Percentiles rank a stretch among this genome's conserved stretches.
Conservation (phyloP, 2,797 vertebrate genomes). For the Acanthurus leucopareius region DNA sequence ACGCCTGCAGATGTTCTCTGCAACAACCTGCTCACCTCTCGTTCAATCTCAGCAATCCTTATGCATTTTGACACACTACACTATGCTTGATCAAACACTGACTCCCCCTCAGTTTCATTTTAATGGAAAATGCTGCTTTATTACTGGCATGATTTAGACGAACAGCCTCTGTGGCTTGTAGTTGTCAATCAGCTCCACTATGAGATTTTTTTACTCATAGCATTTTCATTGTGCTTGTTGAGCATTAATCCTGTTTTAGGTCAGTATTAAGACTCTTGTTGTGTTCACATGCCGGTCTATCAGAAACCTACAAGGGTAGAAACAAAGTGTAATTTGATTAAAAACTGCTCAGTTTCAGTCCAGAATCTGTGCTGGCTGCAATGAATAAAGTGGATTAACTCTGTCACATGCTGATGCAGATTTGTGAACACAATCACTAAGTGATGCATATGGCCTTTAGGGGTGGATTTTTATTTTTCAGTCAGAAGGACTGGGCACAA, state of each 20-base stretch:
- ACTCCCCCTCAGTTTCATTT: slow-evolving; percentile 9
- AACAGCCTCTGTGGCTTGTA: slow-evolving; percentile 3
- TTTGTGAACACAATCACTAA: slow-evolving; percentile 82
- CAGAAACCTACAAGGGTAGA: no score
- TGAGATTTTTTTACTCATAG: slow-evolving; percentile 2
- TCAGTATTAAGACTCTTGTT: slow-evolving; percentile 14
- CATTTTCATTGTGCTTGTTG: neutral
- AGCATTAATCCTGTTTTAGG: slow-evolving; percentile 13
- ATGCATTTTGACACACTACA: slow-evolving; percentile 11
- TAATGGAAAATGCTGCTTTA: slow-evolving; percentile 32
- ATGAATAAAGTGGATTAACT: slow-evolving; percentile 85
- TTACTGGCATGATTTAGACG: slow-evolving; percentile 11
- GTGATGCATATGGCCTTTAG: slow-evolving; percentile 72
- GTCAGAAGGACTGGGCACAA: slow-evolving; percentile 19
- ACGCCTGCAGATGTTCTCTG: slow-evolving; percentile 2
- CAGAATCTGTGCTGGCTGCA: slow-evolving; percentile 79
- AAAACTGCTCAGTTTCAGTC: slow-evolving; percentile 82
- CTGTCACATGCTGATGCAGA: slow-evolving; percentile 80
- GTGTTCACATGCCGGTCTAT: slow-evolving; percentile 10
- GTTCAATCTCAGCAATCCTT: slow-evolving; percentile 11
- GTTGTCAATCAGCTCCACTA: slow-evolving; percentile 12
- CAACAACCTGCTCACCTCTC: slow-evolving; percentile 12
- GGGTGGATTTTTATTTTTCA: slow-evolving; percentile 40
- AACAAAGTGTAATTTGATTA: slow-evolving; percentile 81
- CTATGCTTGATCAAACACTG: slow-evolving; percentile 15